These are phyloP conservation scores for Sclerodermus sp. DNA, from an alignment of 2,888 invertebrate genomes.

Conservation along the genomic window DNA sequence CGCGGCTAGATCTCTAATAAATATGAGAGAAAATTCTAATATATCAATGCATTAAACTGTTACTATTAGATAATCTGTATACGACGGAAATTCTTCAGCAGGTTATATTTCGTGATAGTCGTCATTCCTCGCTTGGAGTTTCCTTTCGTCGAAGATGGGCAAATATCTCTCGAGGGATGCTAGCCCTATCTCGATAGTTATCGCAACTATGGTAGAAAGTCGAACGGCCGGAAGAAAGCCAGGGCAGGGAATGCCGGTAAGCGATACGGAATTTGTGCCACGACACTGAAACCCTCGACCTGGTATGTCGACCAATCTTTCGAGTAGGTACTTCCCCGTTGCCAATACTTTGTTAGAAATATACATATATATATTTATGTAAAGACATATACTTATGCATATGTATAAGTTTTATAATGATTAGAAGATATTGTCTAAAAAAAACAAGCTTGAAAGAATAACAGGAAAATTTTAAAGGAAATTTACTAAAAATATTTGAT, in stretches of 20 bases:
- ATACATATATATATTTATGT: no score
- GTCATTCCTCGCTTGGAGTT: not conserved
- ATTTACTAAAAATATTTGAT: no score
- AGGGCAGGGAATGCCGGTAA: slow-evolving; percentile 32
- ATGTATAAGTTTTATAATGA: no score
- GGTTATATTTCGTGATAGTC: not conserved
- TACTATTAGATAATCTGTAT: not conserved
- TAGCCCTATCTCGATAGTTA: slow-evolving; percentile 18
- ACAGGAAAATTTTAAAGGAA: no score
- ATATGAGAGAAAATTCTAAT: not conserved
- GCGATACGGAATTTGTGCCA: slow-evolving; percentile 42
- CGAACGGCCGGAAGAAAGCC: slow-evolving; percentile 32
- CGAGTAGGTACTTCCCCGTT: slow-evolving; percentile 11
- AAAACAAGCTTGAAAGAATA: no score
- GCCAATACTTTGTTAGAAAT: not conserved
- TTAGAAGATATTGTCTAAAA: no score
- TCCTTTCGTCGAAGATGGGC: slow-evolving; percentile 1
- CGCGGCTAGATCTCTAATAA: no score
- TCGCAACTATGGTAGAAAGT: slow-evolving; percentile 23
- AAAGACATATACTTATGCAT: no score
- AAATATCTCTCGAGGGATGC: slow-evolving; percentile 4
- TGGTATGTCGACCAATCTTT: slow-evolving; percentile 48
- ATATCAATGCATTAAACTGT: not conserved
- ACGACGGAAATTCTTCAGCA: not conserved
- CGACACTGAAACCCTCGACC: slow-evolving; percentile 46